These are phyloP conservation scores for Grammomys surdaster DNA, from an alignment of 2,113 vertebrate genomes.

Conservation along the genomic window DNA sequence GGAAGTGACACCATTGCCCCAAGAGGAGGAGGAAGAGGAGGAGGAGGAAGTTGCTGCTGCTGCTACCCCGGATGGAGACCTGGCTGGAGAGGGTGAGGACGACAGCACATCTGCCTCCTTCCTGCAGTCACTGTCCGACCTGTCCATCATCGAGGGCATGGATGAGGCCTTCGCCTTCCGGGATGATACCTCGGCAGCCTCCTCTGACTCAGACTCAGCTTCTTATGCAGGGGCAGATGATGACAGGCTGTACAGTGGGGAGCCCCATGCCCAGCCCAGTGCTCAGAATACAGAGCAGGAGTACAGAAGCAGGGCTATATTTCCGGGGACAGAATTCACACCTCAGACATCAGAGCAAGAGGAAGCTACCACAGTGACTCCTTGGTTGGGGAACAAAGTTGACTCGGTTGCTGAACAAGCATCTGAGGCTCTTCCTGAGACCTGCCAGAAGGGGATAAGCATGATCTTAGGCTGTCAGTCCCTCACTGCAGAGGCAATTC, in stretches of 20 bases:
- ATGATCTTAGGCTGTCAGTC: neutral
- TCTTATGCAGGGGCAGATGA: constrained; percentile 94
- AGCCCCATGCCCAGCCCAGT: constrained; percentile 88
- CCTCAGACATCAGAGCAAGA: neutral
- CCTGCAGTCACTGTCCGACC: constrained; percentile 95
- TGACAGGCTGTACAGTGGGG: constrained; percentile 91
- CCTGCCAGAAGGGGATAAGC: neutral
- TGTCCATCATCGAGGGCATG: constrained; percentile 94
- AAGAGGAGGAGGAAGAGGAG: constrained; percentile 82
- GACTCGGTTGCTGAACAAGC: neutral
- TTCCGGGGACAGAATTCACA: neutral
- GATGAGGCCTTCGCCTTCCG: constrained; percentile 96
- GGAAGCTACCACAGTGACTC: rapidly evolving
- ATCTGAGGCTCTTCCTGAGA: neutral
- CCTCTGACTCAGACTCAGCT: constrained; percentile 94
- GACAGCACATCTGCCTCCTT: constrained; percentile 95
- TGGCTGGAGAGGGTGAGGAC: constrained; percentile 89
- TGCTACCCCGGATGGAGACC: constrained; percentile 76
- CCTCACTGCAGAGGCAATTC: neutral
- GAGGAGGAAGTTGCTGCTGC: constrained; percentile 68
- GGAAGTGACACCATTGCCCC: constrained; percentile 92
- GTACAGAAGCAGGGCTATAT: too few species aligned
- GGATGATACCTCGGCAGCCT: constrained; percentile 92
- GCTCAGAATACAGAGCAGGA: constrained; percentile 63
- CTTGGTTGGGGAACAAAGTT: neutral